Evolutionary conservation across 2,113 vertebrate genomes (phyloP).

Genomic region (Pygoscelis antarcticus): DNA sequence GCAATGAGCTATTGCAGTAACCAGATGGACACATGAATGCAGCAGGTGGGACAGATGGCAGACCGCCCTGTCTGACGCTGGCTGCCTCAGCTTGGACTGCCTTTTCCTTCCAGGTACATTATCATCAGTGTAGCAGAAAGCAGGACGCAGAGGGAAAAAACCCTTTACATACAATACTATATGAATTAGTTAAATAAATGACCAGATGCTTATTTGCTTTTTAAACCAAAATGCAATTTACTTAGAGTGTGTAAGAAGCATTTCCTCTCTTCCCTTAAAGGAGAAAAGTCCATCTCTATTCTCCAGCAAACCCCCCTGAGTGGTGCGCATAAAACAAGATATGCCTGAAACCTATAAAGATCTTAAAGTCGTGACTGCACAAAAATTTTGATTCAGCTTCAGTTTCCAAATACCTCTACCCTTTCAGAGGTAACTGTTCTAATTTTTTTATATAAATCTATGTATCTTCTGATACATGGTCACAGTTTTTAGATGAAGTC

Average conservation of each 20-base stretch:
- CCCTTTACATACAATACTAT: background rate
- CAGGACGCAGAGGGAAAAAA: background rate
- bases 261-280: background rate
- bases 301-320: background rate
- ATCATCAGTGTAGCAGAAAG: conserved; percentile 75
- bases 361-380: background rate
- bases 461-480: background rate
- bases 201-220: conserved; percentile 30
- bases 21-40: conserved; percentile 85
- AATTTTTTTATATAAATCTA: background rate
- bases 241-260: background rate
- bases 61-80: conserved; percentile 80
- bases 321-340: background rate
- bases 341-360: background rate
- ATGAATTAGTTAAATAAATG: conserved; percentile 31
- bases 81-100: conserved; percentile 74
- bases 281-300: background rate
- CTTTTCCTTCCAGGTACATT: conserved; percentile 84
- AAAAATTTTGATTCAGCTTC: background rate
- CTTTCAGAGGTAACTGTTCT: background rate
- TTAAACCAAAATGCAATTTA: conserved; percentile 4
- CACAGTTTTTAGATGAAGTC: background rate
- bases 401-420: background rate
- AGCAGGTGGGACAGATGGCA: conserved; percentile 90
- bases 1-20: conserved; percentile 78